Conservation (phyloP, 2,888 invertebrate species). For the Maniola hyperantus region DNA sequence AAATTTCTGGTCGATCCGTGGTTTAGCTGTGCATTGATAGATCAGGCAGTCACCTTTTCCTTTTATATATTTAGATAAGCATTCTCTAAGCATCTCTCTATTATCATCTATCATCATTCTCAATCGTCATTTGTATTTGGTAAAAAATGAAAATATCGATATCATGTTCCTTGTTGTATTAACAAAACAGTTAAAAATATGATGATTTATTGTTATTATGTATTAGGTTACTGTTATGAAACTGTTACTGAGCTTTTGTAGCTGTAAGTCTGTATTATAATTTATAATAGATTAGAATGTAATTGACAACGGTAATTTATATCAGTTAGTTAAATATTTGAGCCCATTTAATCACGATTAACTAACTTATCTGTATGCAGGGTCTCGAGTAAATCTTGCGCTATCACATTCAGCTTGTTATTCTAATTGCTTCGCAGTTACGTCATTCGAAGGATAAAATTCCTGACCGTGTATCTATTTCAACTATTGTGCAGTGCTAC, state of each 20-base stretch:
- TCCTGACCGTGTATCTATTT: conserved; percentile 31
- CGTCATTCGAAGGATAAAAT: conserved; percentile 40
- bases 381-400: conserved; percentile 52
- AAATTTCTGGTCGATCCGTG: too few relatives aligned
- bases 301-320: conserved; percentile 20
- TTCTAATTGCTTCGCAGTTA: conserved; percentile 45
- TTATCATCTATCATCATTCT: too few relatives aligned
- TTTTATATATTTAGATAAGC: too few relatives aligned
- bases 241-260: conserved; percentile 4
- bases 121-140: too few relatives aligned
- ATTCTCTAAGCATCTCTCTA: too few relatives aligned
- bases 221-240: background rate
- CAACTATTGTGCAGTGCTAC: conserved; percentile 18
- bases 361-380: conserved; percentile 28
- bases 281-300: conserved; percentile 6
- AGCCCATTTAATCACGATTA: conserved; percentile 14
- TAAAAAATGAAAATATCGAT: background rate
- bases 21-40: too few relatives aligned
- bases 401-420: conserved; percentile 38
- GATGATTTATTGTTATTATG: background rate
- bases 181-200: background rate
- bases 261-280: background rate
- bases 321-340: conserved; percentile 14
- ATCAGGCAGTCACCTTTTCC: too few relatives aligned
- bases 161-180: background rate